Evolutionary conservation across 2,888 invertebrate species (phyloP).

Genomic region (Sussaba pulchella): DNA sequence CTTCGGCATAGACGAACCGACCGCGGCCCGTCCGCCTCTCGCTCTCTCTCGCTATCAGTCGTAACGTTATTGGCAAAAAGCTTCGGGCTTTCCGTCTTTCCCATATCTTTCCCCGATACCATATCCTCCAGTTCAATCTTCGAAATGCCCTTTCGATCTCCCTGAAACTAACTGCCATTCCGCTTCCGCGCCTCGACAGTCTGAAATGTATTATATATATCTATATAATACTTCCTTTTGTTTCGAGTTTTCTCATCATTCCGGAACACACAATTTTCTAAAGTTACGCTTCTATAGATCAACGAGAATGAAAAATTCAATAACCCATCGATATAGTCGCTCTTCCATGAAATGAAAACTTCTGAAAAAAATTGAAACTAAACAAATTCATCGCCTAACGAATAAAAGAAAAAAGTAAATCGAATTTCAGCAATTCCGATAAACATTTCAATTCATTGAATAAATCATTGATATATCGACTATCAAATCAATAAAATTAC

Average conservation of each 20-base stretch:
- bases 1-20: conserved; percentile 3
- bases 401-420: too few species aligned
- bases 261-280: neutral
- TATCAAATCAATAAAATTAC: too few species aligned
- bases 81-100: conserved; percentile 20
- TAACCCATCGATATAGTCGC: too few species aligned
- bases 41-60: neutral
- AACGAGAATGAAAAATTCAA: too few species aligned
- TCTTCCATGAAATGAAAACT: too few species aligned
- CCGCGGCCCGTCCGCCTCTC: neutral
- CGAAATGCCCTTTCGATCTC: conserved; percentile 30
- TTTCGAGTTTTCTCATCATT: conserved; percentile 9
- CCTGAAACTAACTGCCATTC: conserved; percentile 23
- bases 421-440: too few species aligned
- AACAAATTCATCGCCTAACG: too few species aligned
- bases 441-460: too few species aligned
- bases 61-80: conserved; percentile 23
- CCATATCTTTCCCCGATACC: conserved; percentile 29
- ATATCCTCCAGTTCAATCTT: conserved; percentile 37
- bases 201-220: neutral
- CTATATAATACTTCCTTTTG: neutral
- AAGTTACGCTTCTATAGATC: too few species aligned
- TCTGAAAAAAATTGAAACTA: too few species aligned
- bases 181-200: neutral
- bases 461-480: too few species aligned